These are phyloP conservation scores for Peromyscus polionotus DNA, from an alignment of 2,113 vertebrate genomes.

Conservation along the genomic window DNA sequence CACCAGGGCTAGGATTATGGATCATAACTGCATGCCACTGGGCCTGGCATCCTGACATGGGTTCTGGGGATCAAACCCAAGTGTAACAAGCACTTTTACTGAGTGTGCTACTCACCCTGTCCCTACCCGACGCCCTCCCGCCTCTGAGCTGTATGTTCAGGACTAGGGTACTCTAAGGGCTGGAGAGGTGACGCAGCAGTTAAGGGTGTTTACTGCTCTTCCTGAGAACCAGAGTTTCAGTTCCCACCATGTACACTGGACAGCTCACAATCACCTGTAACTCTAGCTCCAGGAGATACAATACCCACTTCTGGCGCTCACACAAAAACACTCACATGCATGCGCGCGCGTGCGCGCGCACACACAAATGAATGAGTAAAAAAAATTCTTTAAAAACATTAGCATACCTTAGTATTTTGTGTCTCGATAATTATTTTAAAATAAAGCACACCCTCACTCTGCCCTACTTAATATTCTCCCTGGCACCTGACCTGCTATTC, in stretches of 20 bases:
- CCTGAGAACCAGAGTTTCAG: background rate
- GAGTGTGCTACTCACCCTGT: background rate
- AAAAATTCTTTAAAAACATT: background rate
- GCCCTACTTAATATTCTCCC: background rate
- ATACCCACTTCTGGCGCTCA: background rate
- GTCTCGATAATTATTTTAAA: conserved; percentile 43
- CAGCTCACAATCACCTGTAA: background rate
- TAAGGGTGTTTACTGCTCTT: background rate
- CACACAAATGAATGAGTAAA: background rate
- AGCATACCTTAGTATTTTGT: background rate
- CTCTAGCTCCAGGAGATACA: background rate
- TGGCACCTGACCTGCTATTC: background rate
- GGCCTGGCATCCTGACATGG: background rate
- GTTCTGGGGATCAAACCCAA: background rate
- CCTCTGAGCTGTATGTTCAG: background rate
- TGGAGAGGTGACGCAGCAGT: background rate
- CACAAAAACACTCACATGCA: no score
- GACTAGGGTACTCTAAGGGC: background rate
- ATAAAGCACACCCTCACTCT: background rate
- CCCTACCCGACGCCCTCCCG: background rate
- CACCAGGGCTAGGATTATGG: background rate
- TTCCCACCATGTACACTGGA: background rate
- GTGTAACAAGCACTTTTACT: background rate
- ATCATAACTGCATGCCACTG: background rate
- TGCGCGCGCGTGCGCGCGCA: no score